Percentiles rank a stretch among this genome's conserved stretches.
Conservation (phyloP, 2,888 invertebrate species). For the Capitulum mitella region DNA sequence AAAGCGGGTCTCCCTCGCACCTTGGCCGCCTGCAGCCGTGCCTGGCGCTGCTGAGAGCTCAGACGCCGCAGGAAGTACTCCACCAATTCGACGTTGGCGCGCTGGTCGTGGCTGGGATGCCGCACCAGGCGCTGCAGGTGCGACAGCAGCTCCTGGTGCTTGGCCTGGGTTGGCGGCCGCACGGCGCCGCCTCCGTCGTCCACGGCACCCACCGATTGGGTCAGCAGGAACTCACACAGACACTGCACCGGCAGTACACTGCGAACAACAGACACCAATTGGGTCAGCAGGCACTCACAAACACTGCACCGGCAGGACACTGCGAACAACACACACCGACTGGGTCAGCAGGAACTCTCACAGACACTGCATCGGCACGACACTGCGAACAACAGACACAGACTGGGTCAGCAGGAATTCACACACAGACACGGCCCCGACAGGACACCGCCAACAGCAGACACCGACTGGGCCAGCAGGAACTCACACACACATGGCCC, state of each 20-base stretch:
- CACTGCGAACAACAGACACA: background rate
- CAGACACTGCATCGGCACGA: constrained; percentile 88
- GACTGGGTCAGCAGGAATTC: constrained; percentile 31
- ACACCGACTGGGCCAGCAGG: constrained; percentile 52
- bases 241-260: constrained; percentile 80
- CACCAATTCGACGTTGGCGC: constrained; percentile 70
- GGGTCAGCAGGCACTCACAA: background rate
- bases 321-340: constrained; percentile 46
- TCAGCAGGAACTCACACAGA: constrained; percentile 85
- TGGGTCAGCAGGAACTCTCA: constrained; percentile 79
- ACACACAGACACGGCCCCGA: constrained; percentile 33
- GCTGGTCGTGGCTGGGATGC: constrained; percentile 45
- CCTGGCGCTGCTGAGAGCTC: constrained; percentile 69
- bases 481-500: constrained; percentile 98
- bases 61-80: constrained; percentile 81
- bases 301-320: constrained; percentile 47
- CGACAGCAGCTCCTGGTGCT: constrained; percentile 64
- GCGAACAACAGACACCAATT: background rate
- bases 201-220: constrained; percentile 36
- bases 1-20: too few relatives aligned
- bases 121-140: constrained; percentile 56
- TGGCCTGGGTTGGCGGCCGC: constrained; percentile 58
- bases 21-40: constrained; percentile 61
- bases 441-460: constrained; percentile 53
- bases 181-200: constrained; percentile 48